Base-by-base conservation (phyloP, 2,797 vertebrate genomes). In the Eulemur mongoz region DNA sequence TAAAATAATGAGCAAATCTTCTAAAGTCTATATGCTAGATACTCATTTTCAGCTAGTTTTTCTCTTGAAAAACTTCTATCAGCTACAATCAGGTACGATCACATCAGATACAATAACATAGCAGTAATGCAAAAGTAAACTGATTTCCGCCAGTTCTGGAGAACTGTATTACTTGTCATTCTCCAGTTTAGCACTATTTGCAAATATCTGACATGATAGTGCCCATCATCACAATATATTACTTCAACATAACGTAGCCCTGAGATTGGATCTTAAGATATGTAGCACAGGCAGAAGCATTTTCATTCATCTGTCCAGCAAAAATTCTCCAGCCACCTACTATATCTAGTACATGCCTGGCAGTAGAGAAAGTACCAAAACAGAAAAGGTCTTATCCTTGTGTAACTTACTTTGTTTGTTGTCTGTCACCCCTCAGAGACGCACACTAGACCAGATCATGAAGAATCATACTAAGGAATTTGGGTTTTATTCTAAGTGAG, bases 1-100 rank as follows among this genome's bases (percentile, higher is more conserved):
- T 57, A 97, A 97, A 95, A 80, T 59, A 93, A 88, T 84, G 20
- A 95, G 43, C 50, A 97, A 72, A 76, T 83, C 73, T 96, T 88
- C 59, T 96, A 11, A 97, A 67, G 54, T 84, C 79, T 94, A 72
- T 73, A 84, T 32, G 30, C 65, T 82, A 93, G 75, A 72, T 32
- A 59, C 30, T 78, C 40, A 38, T 87, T 96, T 95, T 84, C 82
- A 93, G 63, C n/a, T 50, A 94, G 6, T 52, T 91, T 94, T 52
- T 40, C 25, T 92, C 67, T 61, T 35, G n/a, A 91, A 89, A 90
- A 92, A 79, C n/a, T 50, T 89, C 50, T 25, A 79, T n/a, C 40
- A 89, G 79, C 70, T 63, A 86, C 15, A 67, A 57, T 59, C 43
- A n/a, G 45, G 59, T 52, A 59, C 50, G 35, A 84, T 80, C 75